Percentiles rank a stretch among this genome's conserved stretches.
These are phyloP conservation scores for Allygus modestus DNA, from an alignment of 2,888 invertebrate genomes.

Conservation along the genomic window DNA sequence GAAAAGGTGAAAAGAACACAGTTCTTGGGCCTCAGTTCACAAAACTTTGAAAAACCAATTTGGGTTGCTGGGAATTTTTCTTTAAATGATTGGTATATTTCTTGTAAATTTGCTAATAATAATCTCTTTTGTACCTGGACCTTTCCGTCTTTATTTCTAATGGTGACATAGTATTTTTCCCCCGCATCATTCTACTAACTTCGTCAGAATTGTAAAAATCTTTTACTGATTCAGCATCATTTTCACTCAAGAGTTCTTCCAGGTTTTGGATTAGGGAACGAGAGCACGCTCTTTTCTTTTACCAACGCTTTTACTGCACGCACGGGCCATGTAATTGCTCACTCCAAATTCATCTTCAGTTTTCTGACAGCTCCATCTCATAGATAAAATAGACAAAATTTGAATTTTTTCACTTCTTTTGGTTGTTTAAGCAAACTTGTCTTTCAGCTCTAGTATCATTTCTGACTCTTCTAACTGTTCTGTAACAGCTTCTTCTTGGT, in stretches of 20 bases:
- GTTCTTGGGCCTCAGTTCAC: slow-evolving; percentile 8
- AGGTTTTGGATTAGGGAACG: slow-evolving; percentile 28
- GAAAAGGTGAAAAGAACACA: slow-evolving; percentile 1
- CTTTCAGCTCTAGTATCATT: no score
- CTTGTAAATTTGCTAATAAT: slow-evolving; percentile 2
- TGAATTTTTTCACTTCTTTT: no score
- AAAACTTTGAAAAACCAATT: slow-evolving; percentile 40
- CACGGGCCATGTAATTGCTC: slow-evolving; percentile 47
- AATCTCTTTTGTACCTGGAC: slow-evolving; percentile 15
- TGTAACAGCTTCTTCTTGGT: no score
- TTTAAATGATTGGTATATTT: slow-evolving; percentile 23
- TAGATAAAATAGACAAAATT: slow-evolving; percentile 41
- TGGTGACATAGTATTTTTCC: slow-evolving; percentile 19
- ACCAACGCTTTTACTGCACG: slow-evolving; percentile 30
- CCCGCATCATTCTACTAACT: slow-evolving; percentile 1
- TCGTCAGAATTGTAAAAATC: slow-evolving; percentile 31
- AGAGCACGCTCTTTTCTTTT: slow-evolving; percentile 35
- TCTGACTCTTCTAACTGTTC: no score
- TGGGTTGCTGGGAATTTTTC: background rate
- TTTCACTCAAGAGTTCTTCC: slow-evolving; percentile 45
- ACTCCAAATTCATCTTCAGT: no score
- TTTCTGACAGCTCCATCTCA: background rate
- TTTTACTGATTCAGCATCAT: slow-evolving; percentile 31
- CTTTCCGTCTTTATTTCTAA: background rate
- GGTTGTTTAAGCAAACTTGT: no score